Percentiles rank a stretch among this genome's conserved stretches.
phyloP scores from a whole-genome alignment of 2,888 invertebrate species.

The Eumerus sabulonum region DNA sequence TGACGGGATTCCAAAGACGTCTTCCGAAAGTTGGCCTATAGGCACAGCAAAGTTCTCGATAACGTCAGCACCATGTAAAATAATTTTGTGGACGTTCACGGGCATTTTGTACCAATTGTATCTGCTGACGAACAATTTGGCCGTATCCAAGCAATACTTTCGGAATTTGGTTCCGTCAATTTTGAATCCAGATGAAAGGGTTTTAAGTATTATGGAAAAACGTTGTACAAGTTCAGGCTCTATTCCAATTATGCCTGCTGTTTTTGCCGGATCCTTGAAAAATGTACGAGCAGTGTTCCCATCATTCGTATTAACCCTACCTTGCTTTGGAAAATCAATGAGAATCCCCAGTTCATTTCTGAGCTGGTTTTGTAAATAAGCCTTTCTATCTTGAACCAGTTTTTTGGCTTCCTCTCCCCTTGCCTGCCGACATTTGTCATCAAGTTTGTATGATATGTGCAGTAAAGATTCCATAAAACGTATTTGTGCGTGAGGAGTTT shows the following conservation, averaged over 20 bases:
- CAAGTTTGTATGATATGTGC: constrained; percentile 24
- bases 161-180: constrained; percentile 9
- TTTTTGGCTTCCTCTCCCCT: no score
- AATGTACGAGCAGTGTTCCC: constrained; percentile 18
- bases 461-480: constrained; percentile 17
- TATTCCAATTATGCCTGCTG: constrained; percentile 11
- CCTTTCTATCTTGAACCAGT: no score
- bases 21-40: no score
- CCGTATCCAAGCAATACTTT: no score
- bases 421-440: constrained; percentile 24
- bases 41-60: no score
- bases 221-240: constrained; percentile 6
- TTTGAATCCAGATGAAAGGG: background rate
- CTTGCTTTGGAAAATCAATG: constrained; percentile 19
- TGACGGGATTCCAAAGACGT: no score
- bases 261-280: constrained; percentile 17
- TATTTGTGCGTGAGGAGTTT: constrained; percentile 28
- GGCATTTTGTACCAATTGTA: no score
- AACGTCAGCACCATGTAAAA: background rate
- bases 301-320: constrained; percentile 20
- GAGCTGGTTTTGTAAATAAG: no score
- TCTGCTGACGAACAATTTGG: no score
- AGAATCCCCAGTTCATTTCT: background rate
- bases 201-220: constrained; percentile 1
- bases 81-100: constrained; percentile 20